Evolutionary conservation across 2,113 vertebrate species (phyloP).

Genomic region (Scomber japonicus): DNA sequence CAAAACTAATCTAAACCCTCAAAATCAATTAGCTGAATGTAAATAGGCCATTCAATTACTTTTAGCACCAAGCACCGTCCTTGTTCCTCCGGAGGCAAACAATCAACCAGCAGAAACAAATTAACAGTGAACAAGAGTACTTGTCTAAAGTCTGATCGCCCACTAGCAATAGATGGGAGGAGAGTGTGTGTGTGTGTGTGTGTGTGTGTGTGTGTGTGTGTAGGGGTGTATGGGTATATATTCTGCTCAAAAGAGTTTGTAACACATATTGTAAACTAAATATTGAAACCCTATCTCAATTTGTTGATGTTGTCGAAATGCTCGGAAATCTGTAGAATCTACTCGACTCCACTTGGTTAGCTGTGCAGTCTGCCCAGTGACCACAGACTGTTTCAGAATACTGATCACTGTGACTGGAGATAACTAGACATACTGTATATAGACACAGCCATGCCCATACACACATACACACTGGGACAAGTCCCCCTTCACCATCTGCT

Average conservation of each 20-base stretch:
- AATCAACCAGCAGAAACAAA: conserved; percentile 75
- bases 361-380: not conserved
- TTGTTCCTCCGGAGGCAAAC: conserved; percentile 73
- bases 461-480: conserved; percentile 17
- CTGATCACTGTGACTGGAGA: conserved; percentile 32
- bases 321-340: not conserved
- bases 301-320: conserved; percentile 19
- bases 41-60: conserved; percentile 77
- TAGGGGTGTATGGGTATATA: not conserved
- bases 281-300: not conserved
- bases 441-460: not conserved
- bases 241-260: not conserved
- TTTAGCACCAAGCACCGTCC: conserved; percentile 37
- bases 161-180: conserved; percentile 23
- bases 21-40: conserved; percentile 77
- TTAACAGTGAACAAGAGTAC: conserved; percentile 71
- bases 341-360: not conserved
- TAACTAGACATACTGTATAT: conserved; percentile 36
- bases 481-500: conserved; percentile 45
- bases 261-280: not conserved
- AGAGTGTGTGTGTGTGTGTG: not conserved
- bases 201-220: not conserved
- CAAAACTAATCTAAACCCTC: conserved; percentile 47
- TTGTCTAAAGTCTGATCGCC: conserved; percentile 53
- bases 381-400: conserved; percentile 44